Evolutionary conservation across 2,113 vertebrate species (phyloP).

Genomic region (Mixornis gularis): DNA sequence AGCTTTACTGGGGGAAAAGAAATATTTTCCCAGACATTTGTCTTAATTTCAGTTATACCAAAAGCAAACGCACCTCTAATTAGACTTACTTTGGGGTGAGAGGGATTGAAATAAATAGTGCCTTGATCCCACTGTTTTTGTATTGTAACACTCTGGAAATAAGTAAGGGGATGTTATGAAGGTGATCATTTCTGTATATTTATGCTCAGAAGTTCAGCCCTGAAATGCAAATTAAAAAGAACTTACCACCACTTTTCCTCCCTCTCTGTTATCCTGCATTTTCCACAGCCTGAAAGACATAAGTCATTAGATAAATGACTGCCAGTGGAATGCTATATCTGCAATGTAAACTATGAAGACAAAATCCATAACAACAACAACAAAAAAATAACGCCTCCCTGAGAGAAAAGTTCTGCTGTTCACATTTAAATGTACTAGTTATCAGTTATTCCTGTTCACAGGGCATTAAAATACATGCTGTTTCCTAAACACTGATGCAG

Average conservation of each 20-base stretch:
- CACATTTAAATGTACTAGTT: slow-evolving; percentile 69
- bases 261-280: not conserved
- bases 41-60: not conserved
- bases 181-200: slow-evolving; percentile 9
- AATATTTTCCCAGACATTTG: not conserved
- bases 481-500: slow-evolving; percentile 59
- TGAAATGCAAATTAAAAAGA: slow-evolving; percentile 44
- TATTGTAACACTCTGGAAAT: not conserved
- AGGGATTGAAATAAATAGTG: not conserved
- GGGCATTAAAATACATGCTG: slow-evolving; percentile 65
- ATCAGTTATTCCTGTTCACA: slow-evolving; percentile 65
- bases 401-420: slow-evolving; percentile 63
- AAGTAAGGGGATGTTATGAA: not conserved
- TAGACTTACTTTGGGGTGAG: not conserved
- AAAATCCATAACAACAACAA: slow-evolving; percentile 61
- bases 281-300: slow-evolving; percentile 39
- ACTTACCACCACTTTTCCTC: not conserved
- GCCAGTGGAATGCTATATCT: slow-evolving; percentile 46
- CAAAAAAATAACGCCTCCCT: slow-evolving; percentile 7
- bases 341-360: slow-evolving; percentile 48
- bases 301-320: slow-evolving; percentile 51
- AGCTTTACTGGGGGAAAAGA: not conserved
- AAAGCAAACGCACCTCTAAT: not conserved
- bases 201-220: slow-evolving; percentile 40
- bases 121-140: not conserved